A percentile compares a stretch with the other conserved stretches of the same genome.
These are phyloP conservation scores for Probosciger aterrimus DNA, from an alignment of 2,113 vertebrate species.

Conservation along the genomic window DNA sequence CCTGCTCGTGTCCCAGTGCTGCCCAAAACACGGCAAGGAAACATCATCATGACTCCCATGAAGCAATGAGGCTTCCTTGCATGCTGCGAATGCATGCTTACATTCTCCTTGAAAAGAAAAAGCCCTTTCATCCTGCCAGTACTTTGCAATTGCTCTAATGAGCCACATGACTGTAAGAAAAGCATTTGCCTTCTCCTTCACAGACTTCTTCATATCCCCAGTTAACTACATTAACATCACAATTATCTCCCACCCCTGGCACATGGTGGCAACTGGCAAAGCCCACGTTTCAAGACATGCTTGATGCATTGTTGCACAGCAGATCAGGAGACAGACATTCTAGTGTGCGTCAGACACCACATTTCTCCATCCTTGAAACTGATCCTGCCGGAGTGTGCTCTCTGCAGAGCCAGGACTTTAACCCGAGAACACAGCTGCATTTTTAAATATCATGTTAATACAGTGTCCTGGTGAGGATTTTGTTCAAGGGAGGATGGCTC, in stretches of 20 bases:
- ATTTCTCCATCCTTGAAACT: conserved; percentile 63
- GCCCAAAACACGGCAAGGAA: neutral
- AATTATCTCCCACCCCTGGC: neutral
- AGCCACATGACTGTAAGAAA: neutral
- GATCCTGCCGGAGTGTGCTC: conserved; percentile 48
- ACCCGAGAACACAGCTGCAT: conserved; percentile 49
- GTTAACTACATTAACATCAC: neutral
- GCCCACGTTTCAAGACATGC: neutral
- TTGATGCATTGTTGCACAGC: neutral
- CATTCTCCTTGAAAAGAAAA: neutral
- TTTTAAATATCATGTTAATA: conserved; percentile 56
- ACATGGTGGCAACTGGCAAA: neutral
- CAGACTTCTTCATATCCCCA: neutral
- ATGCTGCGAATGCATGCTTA: neutral
- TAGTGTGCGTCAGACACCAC: conserved; percentile 31
- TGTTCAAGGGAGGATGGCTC: conserved; percentile 16
- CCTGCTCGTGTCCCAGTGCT: neutral
- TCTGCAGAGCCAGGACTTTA: conserved; percentile 38
- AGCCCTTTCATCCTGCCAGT: neutral
- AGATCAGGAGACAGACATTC: conserved; percentile 36
- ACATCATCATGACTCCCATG: neutral
- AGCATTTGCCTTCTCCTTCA: conserved; percentile 24
- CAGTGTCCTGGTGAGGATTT: conserved; percentile 23
- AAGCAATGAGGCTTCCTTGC: conserved; percentile 11
- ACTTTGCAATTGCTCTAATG: neutral